Conservation (phyloP, 2,888 invertebrate genomes). For the Branchellion lobata region DNA sequence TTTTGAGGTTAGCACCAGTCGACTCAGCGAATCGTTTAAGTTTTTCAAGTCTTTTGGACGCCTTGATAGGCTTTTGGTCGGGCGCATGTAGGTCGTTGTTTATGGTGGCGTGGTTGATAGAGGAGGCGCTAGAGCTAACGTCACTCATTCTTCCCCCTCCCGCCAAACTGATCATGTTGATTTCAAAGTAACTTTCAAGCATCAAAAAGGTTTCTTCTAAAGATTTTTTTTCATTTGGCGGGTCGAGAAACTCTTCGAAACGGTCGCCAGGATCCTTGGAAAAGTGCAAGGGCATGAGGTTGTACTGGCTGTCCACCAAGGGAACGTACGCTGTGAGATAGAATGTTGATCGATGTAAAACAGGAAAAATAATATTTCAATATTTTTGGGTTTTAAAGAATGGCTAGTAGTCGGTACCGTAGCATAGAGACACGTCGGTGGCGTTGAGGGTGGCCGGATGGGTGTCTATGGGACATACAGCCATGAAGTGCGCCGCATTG, state of each 20-base stretch:
- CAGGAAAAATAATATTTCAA: neutral
- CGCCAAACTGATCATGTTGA: neutral
- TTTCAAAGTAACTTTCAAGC: neutral
- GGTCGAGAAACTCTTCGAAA: neutral
- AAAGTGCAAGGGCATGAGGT: constrained; percentile 78
- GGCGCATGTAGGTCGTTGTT: neutral
- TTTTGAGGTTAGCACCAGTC: neutral
- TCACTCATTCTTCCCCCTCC: no score
- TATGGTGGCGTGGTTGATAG: neutral
- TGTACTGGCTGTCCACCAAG: constrained; percentile 70
- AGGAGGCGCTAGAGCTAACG: neutral
- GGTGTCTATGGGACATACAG: constrained; percentile 68
- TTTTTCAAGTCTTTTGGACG: neutral
- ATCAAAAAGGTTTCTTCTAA: neutral
- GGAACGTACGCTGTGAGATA: constrained; percentile 68
- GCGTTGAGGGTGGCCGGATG: neutral
- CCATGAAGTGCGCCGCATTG: constrained; percentile 85
- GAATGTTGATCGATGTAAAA: no score
- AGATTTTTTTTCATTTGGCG: neutral
- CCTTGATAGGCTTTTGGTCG: neutral
- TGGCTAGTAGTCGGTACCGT: neutral
- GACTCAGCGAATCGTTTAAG: neutral
- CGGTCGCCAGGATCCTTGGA: constrained; percentile 75
- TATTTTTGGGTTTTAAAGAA: neutral
- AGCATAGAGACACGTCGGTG: neutral